Conservation (phyloP, 2,888 invertebrate genomes). For the Rhorus exstirpatorius region DNA sequence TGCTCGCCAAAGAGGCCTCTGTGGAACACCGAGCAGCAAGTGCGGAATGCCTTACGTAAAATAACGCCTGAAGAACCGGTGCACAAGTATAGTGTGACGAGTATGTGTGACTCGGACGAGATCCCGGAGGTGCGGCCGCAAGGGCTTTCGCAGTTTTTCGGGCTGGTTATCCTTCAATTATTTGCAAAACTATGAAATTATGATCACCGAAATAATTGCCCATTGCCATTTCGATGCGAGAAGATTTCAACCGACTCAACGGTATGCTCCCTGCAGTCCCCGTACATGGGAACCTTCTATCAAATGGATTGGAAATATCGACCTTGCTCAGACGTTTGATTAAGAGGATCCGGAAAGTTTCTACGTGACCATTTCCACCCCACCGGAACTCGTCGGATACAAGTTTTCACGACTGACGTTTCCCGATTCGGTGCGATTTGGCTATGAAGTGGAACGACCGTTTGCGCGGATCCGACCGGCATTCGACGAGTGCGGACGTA, state of each 20-base stretch:
- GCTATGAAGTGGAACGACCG: slow-evolving; percentile 6
- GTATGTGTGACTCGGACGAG: not conserved
- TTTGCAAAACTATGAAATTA: not conserved
- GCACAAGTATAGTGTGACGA: slow-evolving; percentile 80
- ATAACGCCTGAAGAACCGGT: slow-evolving; percentile 61
- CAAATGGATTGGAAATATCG: not conserved
- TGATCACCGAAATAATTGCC: too few species aligned
- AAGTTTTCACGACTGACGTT: slow-evolving; percentile 50
- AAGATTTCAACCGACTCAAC: too few species aligned
- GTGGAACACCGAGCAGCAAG: slow-evolving; percentile 77
- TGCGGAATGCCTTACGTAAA: slow-evolving; percentile 85
- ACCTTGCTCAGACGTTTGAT: not conserved
- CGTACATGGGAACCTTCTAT: not conserved
- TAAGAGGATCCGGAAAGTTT: slow-evolving; percentile 55
- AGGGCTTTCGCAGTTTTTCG: not conserved
- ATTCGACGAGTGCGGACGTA: slow-evolving; percentile 39
- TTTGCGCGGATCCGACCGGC: slow-evolving; percentile 49
- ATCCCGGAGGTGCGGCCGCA: not conserved
- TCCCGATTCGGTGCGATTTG: slow-evolving; percentile 35
- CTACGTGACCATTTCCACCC: slow-evolving; percentile 44
- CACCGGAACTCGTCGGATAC: slow-evolving; percentile 46
- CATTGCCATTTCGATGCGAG: too few species aligned
- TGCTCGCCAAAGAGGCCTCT: slow-evolving; percentile 47
- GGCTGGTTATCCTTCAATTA: not conserved
- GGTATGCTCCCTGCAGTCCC: not conserved